A percentile compares a stretch with the other conserved stretches of the same genome.
phyloP scores from a whole-genome alignment of 2,113 vertebrate species.

The Otocyon megalotis region DNA sequence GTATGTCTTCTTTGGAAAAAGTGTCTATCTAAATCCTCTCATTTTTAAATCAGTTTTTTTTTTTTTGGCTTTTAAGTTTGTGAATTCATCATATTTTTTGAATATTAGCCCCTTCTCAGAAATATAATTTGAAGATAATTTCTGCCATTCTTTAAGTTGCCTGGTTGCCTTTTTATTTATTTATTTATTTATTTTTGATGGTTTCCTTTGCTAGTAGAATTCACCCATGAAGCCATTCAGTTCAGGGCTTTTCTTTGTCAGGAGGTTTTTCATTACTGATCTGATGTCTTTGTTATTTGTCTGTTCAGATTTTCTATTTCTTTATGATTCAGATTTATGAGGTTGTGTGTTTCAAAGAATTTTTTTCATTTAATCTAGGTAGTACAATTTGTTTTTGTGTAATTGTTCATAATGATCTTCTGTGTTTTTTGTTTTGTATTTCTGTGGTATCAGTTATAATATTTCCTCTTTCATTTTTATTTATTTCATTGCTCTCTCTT shows the following conservation, averaged over 20 bases:
- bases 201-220: not conserved
- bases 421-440: not conserved
- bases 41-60: not conserved
- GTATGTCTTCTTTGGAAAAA: not conserved
- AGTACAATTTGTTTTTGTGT: not conserved
- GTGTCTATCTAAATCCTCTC: not conserved
- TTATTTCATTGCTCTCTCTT: not conserved
- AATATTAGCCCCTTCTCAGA: not conserved
- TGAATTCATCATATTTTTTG: not conserved
- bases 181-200: not conserved
- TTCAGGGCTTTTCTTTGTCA: not conserved
- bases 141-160: not conserved
- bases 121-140: not conserved
- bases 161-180: not conserved
- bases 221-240: not conserved
- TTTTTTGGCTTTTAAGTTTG: not conserved
- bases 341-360: not conserved
- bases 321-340: not conserved
- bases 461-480: not conserved
- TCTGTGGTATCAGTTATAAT: not conserved
- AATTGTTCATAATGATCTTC: not conserved
- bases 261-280: not conserved
- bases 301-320: not conserved
- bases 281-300: not conserved
- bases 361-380: not conserved